Base-by-base conservation (phyloP, 2,113 vertebrate genomes). In the Typhlomys cinereus region DNA sequence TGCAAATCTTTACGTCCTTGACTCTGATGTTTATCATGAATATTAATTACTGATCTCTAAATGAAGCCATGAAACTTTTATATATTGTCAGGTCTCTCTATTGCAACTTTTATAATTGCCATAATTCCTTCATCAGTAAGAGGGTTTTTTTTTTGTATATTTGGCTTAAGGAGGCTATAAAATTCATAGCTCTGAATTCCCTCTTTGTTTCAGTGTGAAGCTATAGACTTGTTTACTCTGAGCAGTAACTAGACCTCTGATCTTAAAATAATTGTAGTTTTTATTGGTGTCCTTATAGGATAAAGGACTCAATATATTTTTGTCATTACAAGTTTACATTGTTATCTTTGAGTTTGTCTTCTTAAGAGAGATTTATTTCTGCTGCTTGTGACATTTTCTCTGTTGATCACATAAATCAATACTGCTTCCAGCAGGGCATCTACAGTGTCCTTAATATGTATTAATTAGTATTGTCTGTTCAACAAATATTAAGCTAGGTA, bases 41-140 rank as follows among this genome's bases (percentile, higher is more conserved):
- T 95, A 96, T 95, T 94, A 95, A 95, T 95, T 94, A 79, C 36
- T 89, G 36, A 87, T 90, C 74, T 95, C 92, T 94, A 95, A 94
- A 31, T 89, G 79, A 95, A 93, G 61, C 57, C 50, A 54, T 62
- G 67, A 92, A 84, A 94, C 74, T 94, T 94, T 92, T 89, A 90
- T 93, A 83, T 94, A 91, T 94, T 94, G 61, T 84, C 91, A 78
- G 90, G 71, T 11, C 7, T 89, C 90, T 94, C 83, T 75, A 91
- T 86, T 87, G 71, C 57, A 94, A 76, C 87, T 94, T 93, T 91
- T 78, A 52, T 94, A 94, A 96, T 95, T 94, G 81, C 69, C 44
- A 76, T 88, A 92, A 94, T 96, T 96, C 95, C 44, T 80, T 93
- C 75, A 89, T 93, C 95, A 95, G 39, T 18, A 84, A 89, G n/a